A percentile compares a stretch with the other conserved stretches of the same genome.
phyloP scores from a whole-genome alignment of 2,888 invertebrate genomes.

The Bombylius discolor region DNA sequence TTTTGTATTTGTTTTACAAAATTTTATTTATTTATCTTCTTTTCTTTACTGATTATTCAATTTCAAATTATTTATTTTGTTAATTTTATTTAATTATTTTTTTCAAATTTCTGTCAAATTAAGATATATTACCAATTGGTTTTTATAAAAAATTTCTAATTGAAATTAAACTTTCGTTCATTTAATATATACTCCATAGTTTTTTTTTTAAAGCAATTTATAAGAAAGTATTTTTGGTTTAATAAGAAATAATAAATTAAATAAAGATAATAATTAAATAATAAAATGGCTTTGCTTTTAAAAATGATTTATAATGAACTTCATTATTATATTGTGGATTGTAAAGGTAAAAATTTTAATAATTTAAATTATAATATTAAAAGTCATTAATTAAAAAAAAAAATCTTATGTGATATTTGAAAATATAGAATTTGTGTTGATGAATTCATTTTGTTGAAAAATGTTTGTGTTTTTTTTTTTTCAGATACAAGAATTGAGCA shows the following conservation, averaged over 20 bases:
- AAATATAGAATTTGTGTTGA: background rate
- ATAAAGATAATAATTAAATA: background rate
- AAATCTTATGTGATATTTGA: background rate
- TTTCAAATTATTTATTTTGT: no score
- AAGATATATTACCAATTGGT: no score
- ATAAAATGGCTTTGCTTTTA: background rate
- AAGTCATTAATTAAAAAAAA: background rate
- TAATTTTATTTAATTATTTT: no score
- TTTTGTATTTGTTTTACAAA: no score
- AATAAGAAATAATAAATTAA: background rate
- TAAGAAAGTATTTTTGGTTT: no score
- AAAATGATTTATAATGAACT: background rate
- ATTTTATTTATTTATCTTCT: no score
- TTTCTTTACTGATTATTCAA: no score
- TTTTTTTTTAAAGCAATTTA: no score
- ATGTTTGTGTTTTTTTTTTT: background rate
- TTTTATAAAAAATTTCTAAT: no score
- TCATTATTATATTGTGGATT: background rate
- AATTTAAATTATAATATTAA: background rate
- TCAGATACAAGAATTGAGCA: conserved; percentile 49
- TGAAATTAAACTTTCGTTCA: no score
- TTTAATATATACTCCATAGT: no score
- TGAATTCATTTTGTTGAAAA: background rate
- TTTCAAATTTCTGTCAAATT: no score
- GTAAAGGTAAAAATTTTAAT: background rate